Conservation (phyloP, 2,888 invertebrate species). For the Venustoraphidia nigricollis region DNA sequence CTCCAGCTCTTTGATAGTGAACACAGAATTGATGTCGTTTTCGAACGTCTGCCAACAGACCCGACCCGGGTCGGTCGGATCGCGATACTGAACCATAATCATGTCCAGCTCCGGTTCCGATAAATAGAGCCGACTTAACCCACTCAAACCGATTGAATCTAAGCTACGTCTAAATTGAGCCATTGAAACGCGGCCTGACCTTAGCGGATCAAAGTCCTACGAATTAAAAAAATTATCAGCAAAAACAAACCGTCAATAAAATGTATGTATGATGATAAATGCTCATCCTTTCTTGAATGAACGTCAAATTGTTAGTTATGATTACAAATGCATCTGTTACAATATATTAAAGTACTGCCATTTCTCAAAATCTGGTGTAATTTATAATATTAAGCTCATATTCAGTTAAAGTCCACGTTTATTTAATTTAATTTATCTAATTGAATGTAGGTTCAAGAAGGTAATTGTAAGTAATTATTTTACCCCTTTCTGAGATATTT, state of each 20-base stretch:
- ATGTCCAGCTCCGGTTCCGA: conserved; percentile 44
- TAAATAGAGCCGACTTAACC: conserved; percentile 36
- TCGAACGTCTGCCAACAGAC: conserved; percentile 65
- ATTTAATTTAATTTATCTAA: too few species aligned
- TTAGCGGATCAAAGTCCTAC: conserved; percentile 52
- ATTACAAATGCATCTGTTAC: too few species aligned
- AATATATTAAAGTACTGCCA: too few species aligned
- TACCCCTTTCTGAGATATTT: too few species aligned
- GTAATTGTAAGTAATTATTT: too few species aligned
- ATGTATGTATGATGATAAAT: not conserved
- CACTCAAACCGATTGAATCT: conserved; percentile 47
- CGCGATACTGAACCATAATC: conserved; percentile 49
- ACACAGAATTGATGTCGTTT: conserved; percentile 58
- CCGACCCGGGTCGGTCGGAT: conserved; percentile 50
- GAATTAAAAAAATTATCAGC: not conserved
- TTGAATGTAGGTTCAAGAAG: too few species aligned
- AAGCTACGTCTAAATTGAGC: conserved; percentile 57
- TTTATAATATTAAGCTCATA: too few species aligned
- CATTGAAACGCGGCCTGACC: conserved; percentile 49
- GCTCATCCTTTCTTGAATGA: not conserved
- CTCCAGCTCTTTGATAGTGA: conserved; percentile 20
- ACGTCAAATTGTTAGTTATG: too few species aligned
- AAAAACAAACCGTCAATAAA: not conserved
- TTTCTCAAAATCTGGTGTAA: too few species aligned
- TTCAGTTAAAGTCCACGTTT: too few species aligned